Evolutionary conservation across 2,888 invertebrate genomes (phyloP).

Genomic region (Drosophila testacea): DNA sequence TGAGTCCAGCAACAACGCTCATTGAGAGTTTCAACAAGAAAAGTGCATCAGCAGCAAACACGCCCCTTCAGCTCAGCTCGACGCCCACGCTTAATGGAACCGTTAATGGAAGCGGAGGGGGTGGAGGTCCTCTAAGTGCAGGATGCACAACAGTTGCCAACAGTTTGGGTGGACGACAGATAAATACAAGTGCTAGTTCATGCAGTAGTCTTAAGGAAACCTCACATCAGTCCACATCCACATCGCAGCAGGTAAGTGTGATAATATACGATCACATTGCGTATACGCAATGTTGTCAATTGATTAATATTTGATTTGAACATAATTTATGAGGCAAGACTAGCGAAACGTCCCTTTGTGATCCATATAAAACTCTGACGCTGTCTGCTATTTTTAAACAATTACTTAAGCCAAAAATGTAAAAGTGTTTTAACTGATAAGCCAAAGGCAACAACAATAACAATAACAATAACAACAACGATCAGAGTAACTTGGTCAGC

Average conservation of each 20-base stretch:
- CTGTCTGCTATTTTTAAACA: conserved; percentile 49
- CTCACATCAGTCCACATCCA: conserved; percentile 82
- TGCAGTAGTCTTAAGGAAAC: conserved; percentile 86
- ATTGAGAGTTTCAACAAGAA: conserved; percentile 91
- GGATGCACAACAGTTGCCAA: conserved; percentile 52
- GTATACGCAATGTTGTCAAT: conserved; percentile 28
- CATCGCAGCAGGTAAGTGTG: conserved; percentile 84
- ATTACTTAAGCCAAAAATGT: conserved; percentile 48
- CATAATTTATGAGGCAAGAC: conserved; percentile 30
- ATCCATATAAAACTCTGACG: conserved; percentile 10
- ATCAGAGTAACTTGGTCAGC: conserved; percentile 10
- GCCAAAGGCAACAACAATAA: conserved; percentile 5
- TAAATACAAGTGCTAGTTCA: conserved; percentile 83
- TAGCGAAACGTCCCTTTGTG: not conserved
- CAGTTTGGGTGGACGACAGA: conserved; percentile 64
- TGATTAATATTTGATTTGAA: conserved; percentile 21
- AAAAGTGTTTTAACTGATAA: conserved; percentile 36
- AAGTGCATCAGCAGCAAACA: conserved; percentile 72
- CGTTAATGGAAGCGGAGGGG: conserved; percentile 35
- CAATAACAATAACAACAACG: not conserved
- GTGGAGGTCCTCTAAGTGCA: conserved; percentile 38
- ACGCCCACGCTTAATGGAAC: conserved; percentile 44
- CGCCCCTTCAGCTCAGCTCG: conserved; percentile 69
- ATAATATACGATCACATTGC: not conserved
- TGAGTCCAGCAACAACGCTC: conserved; percentile 87